Evolutionary conservation across 2,888 invertebrate genomes (phyloP), one percentile per base, ranked within the genome.

Genomic region (Drosophila mercatorum): DNA sequence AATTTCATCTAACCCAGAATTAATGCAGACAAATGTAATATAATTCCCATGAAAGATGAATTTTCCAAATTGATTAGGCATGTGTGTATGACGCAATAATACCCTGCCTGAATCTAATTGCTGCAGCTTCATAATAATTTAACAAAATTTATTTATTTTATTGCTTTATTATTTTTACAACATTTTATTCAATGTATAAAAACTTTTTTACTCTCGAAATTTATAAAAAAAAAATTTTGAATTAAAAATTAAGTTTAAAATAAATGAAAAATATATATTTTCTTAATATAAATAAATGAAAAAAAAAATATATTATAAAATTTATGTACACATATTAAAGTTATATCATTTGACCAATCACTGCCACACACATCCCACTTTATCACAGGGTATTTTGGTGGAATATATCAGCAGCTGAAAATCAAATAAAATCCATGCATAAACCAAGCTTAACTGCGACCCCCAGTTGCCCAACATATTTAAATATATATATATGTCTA

Each of bases 401-500:
- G 52, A 72, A 49, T 77, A 10, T 41, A 49, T 31, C 43, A 55
- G 60, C 38, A 14, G 7, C 38, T 60, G 28, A 47, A 78, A 66
- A 58, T 73, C 78, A 78, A 64, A 70, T 66, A 46, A 55, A 77
- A 80, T 62, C 31, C 41, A 64, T 44, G 55, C 55, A 55, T 55
- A 55, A 40, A 31, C 55, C 55, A 17, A 10, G 59, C 52, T 61
- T 46, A 68, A 8, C 60, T 64, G 26, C 46, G 6, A 6, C 10
- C 41, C 12, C 26, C 17, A 7, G 12, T 14, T 28, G n/a, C 14
- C 40, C n/a, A n/a, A 36, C 40, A 22, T 46, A 49, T 2, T n/a
- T 55, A 60, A 66, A 62, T 51, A 55, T 61, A 76, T 80, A 70
- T 11, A n/a, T 75, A 68, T 70, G 73, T 73, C 57, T 47, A 68